Conservation (phyloP, 2,888 invertebrate genomes). For the Ectemnius cavifrons region DNA sequence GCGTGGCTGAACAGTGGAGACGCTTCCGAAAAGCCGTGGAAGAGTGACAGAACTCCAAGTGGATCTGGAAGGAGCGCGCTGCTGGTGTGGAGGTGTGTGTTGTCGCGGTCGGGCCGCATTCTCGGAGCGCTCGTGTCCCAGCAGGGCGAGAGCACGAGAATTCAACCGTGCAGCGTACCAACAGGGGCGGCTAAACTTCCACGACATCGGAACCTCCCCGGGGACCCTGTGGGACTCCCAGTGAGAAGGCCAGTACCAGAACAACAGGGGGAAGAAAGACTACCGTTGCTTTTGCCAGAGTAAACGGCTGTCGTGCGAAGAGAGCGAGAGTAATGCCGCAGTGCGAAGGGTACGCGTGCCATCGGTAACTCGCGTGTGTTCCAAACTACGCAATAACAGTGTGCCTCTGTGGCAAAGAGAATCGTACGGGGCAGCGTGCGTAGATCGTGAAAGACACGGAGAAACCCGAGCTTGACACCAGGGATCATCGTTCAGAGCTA, state of each 20-base stretch:
- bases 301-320: constrained; percentile 8
- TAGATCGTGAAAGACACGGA: constrained; percentile 35
- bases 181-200: background rate
- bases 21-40: constrained; percentile 20
- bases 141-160: constrained; percentile 15
- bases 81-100: too few species aligned
- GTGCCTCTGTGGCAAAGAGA: constrained; percentile 1
- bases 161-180: background rate
- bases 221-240: constrained; percentile 4
- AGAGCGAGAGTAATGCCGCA: constrained; percentile 21
- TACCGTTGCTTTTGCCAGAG: constrained; percentile 29
- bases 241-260: constrained; percentile 10
- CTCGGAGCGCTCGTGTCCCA: constrained; percentile 29
- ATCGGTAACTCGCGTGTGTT: background rate
- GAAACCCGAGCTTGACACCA: constrained; percentile 46
- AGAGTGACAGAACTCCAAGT: constrained; percentile 42
- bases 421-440: constrained; percentile 15
- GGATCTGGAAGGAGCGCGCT: constrained; percentile 31
- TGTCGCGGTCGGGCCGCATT: constrained; percentile 25
- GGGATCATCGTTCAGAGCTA: constrained; percentile 45
- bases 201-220: background rate
- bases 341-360: background rate
- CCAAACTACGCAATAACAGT: constrained; percentile 8
- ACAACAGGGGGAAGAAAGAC: constrained; percentile 14
- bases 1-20: constrained; percentile 46